These are phyloP conservation scores for Halictus rubicundus DNA, from an alignment of 1,140 invertebrate species.

Conservation along the genomic window DNA sequence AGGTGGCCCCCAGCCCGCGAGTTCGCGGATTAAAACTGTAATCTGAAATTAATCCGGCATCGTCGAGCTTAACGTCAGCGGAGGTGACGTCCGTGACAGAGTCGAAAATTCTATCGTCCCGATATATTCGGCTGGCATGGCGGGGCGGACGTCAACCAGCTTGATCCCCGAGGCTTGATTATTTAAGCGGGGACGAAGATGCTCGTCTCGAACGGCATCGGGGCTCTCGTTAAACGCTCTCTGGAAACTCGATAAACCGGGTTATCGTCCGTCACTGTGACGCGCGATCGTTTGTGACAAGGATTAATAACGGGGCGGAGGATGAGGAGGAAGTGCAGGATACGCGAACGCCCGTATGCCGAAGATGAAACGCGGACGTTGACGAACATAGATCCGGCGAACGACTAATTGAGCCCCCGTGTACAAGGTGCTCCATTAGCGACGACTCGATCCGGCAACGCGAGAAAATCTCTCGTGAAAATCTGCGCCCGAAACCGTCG, in stretches of 20 bases:
- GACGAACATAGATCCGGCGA: background rate
- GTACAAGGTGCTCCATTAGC: background rate
- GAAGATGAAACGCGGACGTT: background rate
- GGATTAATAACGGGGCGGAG: conserved; percentile 12
- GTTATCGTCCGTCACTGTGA: conserved; percentile 7
- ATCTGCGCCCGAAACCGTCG: too few relatives aligned
- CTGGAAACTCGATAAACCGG: conserved; percentile 2
- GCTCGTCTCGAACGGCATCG: background rate
- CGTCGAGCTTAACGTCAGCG: conserved; percentile 33
- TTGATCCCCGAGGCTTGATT: conserved; percentile 12
- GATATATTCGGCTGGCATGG: conserved; percentile 13
- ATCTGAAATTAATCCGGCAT: conserved; percentile 46
- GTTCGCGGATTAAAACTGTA: conserved; percentile 39
- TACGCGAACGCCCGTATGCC: background rate
- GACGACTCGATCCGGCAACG: too few relatives aligned
- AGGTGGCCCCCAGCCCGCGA: too few relatives aligned
- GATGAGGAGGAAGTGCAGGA: too few relatives aligned
- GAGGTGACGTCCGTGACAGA: conserved; percentile 28
- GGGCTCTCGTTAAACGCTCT: background rate
- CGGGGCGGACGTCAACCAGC: conserved; percentile 25
- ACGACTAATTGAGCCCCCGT: background rate
- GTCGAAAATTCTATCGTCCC: conserved; percentile 45
- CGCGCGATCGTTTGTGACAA: conserved; percentile 4
- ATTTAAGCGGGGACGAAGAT: conserved; percentile 24
- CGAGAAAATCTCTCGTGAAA: too few relatives aligned